A percentile compares a stretch with the other conserved stretches of the same genome.
Evolutionary conservation across 2,888 invertebrate species (phyloP).

Genomic region (Saturnia japonica): DNA sequence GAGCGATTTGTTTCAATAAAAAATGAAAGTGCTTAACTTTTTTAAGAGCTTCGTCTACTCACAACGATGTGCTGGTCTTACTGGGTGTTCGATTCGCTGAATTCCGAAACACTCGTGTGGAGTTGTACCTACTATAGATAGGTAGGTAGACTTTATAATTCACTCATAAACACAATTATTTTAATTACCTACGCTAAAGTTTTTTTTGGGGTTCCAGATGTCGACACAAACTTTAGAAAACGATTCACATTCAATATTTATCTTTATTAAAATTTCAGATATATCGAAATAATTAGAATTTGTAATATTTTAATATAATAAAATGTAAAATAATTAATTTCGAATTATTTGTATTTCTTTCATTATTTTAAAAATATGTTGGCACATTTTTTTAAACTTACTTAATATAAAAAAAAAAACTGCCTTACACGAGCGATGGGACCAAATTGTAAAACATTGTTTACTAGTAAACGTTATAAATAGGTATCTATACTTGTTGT

Average conservation of each 20-base stretch:
- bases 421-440: slow-evolving; percentile 43
- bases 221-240: not conserved
- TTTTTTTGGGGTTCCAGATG: not conserved
- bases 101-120: slow-evolving; percentile 56
- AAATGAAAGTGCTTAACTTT: slow-evolving; percentile 11
- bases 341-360: not conserved
- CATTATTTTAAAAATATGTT: slow-evolving; percentile 12
- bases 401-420: not conserved
- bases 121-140: not conserved
- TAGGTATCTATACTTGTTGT: slow-evolving; percentile 42
- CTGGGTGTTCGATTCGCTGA: slow-evolving; percentile 48
- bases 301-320: not conserved
- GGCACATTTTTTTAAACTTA: slow-evolving; percentile 9
- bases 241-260: not conserved
- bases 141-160: not conserved
- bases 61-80: slow-evolving; percentile 10
- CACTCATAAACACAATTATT: not conserved
- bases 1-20: slow-evolving; percentile 7
- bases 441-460: slow-evolving; percentile 30
- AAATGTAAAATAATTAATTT: not conserved
- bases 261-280: not conserved
- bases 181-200: not conserved
- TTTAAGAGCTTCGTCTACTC: not conserved
- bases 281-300: not conserved
- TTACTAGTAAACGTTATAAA: slow-evolving; percentile 7